Evolutionary conservation across 2,113 vertebrate species (phyloP), one percentile per base, ranked within the genome.

Genomic region (Eulemur macaco): DNA sequence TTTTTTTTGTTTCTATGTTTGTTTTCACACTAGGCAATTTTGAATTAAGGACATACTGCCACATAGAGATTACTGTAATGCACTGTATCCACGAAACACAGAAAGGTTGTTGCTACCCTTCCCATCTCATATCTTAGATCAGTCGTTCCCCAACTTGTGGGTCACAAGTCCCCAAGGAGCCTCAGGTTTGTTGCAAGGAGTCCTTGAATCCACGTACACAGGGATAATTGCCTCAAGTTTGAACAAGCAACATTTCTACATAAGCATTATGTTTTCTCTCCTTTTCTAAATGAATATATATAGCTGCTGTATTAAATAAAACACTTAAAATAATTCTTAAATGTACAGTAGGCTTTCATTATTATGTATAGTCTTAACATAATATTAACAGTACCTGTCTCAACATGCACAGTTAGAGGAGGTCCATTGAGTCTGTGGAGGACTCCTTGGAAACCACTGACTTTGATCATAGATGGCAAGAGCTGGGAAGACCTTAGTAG

Each of bases 321-420:
- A 90, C 9, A 52, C 58, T 89, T 56, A 60, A 96, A 94, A 92
- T 58, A 73, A 74, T 76, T 71, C 34, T 77, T 63, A 73, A 89
- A 69, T 76, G 31, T 37, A 17, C 47, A 39, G 6, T 45, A 91
- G 23, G 7, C 31, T 81, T 88, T 90, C 31, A 34, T 93, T 42
- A 88, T 71, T 83, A 42, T 82, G 2, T n/a, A 13, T 82, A 37
- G 66, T 88, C 47, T 54, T 85, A 45, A 71, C 5, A 11, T 29
- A 68, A 85, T 90, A 50, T 12, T 80, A n/a, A 83, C 91, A 93
- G 23, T 47, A 69, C 64, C 74, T 0, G 0, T 87, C 60, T 42
- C 1, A 37, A 9, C 20, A 45, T 23, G 10, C 8, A 6, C n/a
- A 87, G 0, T 81, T 84, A 27, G 31, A 14, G 34, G 52, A 60